A percentile compares a stretch with the other conserved stretches of the same genome.
These are phyloP conservation scores for Siderastrea radians DNA, from an alignment of 92 coral and sea anemone species.

Conservation along the genomic window DNA sequence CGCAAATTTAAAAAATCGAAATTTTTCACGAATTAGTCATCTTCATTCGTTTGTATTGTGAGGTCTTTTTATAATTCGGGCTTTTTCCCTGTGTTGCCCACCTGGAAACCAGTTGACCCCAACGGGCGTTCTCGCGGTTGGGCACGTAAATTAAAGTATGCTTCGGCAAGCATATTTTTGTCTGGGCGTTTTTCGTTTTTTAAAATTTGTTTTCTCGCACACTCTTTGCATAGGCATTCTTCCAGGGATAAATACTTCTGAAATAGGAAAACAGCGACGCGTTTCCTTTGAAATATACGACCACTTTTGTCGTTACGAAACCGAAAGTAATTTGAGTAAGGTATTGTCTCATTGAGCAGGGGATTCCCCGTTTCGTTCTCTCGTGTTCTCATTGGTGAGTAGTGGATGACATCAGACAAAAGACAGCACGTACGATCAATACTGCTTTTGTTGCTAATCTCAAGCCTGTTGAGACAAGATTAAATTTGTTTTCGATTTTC, in stretches of 20 bases:
- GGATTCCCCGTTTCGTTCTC: constrained; percentile 54
- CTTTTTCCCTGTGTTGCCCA: constrained; percentile 7
- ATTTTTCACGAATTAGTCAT: background rate
- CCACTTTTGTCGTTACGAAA: background rate
- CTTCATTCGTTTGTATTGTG: background rate
- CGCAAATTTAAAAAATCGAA: background rate
- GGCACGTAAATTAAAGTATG: background rate
- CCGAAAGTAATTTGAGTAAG: constrained; percentile 3
- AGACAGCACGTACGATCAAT: no score
- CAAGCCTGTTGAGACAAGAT: no score
- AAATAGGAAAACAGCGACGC: background rate
- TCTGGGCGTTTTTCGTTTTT: no score
- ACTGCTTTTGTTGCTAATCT: no score
- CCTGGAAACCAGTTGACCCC: no score
- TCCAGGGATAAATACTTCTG: no score
- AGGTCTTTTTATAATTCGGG: background rate
- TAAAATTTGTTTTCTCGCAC: no score
- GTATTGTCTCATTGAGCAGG: background rate
- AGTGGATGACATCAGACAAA: background rate
- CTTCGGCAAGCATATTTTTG: no score
- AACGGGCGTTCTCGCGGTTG: background rate
- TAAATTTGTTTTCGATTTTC: no score
- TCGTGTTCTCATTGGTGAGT: background rate
- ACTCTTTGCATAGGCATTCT: no score
- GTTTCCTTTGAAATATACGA: background rate